A percentile compares a stretch with the other conserved stretches of the same genome.
These are phyloP conservation scores for Sesamia nonagrioides DNA, from an alignment of 1,140 invertebrate species.

Conservation along the genomic window DNA sequence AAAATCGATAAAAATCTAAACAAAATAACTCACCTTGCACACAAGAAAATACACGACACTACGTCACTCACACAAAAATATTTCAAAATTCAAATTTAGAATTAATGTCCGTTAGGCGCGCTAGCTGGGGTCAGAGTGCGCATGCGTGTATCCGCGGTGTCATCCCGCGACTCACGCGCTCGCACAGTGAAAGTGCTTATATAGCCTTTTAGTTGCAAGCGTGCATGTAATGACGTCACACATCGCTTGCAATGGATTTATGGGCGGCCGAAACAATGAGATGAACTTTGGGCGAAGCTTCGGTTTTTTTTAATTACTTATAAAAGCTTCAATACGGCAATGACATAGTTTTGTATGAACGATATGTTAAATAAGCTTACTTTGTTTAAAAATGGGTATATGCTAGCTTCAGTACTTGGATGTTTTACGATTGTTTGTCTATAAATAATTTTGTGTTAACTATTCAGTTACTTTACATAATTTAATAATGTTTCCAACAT, in stretches of 20 bases:
- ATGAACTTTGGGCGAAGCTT: constrained; percentile 51
- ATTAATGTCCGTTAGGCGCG: constrained; percentile 61
- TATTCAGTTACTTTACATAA: too few species aligned
- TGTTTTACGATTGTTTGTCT: too few species aligned
- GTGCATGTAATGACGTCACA: constrained; percentile 62
- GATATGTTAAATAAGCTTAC: neutral
- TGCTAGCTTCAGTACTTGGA: too few species aligned
- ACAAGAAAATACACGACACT: constrained; percentile 73
- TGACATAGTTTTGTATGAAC: constrained; percentile 30
- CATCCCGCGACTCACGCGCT: constrained; percentile 75
- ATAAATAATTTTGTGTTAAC: too few species aligned
- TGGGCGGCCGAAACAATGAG: constrained; percentile 54
- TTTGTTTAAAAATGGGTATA: too few species aligned
- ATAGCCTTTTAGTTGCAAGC: constrained; percentile 73
- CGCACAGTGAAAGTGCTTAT: constrained; percentile 81
- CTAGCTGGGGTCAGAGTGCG: constrained; percentile 76
- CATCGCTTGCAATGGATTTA: constrained; percentile 57
- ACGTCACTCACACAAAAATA: constrained; percentile 71
- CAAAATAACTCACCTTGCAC: constrained; percentile 70
- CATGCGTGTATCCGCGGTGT: constrained; percentile 57
- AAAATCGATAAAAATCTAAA: constrained; percentile 26
- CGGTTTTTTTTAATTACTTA: constrained; percentile 26
- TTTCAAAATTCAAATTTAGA: constrained; percentile 47
- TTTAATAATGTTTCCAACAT: too few species aligned
- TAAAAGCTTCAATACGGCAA: constrained; percentile 35